Conservation (phyloP, 2,888 invertebrate species). For the Phragmatobia fuliginosa region DNA sequence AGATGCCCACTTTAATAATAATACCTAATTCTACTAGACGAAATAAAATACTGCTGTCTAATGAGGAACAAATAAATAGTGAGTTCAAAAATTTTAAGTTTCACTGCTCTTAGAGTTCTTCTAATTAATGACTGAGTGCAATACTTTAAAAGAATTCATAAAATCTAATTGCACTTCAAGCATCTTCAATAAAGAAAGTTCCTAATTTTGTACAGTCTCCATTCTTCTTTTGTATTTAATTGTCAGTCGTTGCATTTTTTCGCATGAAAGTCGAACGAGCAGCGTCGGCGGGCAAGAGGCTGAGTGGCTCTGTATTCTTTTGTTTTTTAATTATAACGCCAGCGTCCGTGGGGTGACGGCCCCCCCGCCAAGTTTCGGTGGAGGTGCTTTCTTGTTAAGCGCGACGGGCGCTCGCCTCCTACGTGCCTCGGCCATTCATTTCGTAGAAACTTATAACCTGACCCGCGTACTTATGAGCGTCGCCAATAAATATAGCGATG, state of each 20-base stretch:
- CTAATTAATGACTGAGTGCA: conserved; percentile 21
- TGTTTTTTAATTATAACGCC: conserved; percentile 86
- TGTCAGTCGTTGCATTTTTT: conserved; percentile 80
- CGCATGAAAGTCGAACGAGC: conserved; percentile 76
- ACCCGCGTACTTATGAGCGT: conserved; percentile 87
- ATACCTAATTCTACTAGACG: not conserved
- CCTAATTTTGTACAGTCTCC: conserved; percentile 50
- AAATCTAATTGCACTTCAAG: conserved; percentile 50
- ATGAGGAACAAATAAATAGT: not conserved
- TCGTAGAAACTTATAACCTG: conserved; percentile 86
- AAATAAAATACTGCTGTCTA: not conserved
- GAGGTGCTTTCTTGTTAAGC: conserved; percentile 85
- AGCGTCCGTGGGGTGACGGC: conserved; percentile 71
- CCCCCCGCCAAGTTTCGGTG: conserved; percentile 78
- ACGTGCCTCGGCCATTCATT: conserved; percentile 85
- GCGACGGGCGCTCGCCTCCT: conserved; percentile 79
- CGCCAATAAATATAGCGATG: conserved; percentile 87
- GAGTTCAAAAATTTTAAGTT: not conserved
- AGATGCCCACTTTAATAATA: not conserved
- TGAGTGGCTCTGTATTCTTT: conserved; percentile 85
- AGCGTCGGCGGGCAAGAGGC: conserved; percentile 74
- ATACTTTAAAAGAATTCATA: conserved; percentile 46
- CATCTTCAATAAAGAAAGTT: conserved; percentile 49
- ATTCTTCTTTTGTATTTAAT: conserved; percentile 63
- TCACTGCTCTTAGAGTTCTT: not conserved